These are phyloP conservation scores for Archaeoteleia sp. DNA, from an alignment of 2,888 invertebrate genomes.

Conservation along the genomic window DNA sequence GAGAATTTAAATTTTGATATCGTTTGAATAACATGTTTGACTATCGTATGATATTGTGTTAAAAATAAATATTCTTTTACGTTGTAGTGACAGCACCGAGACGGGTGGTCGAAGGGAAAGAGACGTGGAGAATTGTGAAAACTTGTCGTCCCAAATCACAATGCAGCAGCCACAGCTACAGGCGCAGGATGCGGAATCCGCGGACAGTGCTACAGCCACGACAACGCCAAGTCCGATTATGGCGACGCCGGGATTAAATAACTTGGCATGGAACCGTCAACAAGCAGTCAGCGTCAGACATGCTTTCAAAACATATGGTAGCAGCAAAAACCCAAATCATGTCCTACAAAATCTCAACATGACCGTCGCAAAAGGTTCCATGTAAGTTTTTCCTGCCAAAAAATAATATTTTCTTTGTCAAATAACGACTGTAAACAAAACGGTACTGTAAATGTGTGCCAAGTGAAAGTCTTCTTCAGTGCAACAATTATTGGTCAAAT, in stretches of 20 bases:
- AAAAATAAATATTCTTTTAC: conserved; percentile 46
- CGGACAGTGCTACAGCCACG: conserved; percentile 62
- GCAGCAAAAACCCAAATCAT: conserved; percentile 89
- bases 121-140: conserved; percentile 65
- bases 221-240: conserved; percentile 66
- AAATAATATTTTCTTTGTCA: too few relatives aligned
- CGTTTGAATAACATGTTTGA: too few relatives aligned
- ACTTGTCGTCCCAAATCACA: conserved; percentile 51
- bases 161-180: conserved; percentile 59
- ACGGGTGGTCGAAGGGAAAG: conserved; percentile 69
- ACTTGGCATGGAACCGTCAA: conserved; percentile 79
- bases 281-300: conserved; percentile 91
- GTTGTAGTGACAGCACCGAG: conserved; percentile 73
- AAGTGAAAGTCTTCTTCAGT: too few relatives aligned
- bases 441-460: too few relatives aligned
- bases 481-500: too few relatives aligned
- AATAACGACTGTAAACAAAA: too few relatives aligned
- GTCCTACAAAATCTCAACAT: conserved; percentile 93
- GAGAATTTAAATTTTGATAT: too few relatives aligned
- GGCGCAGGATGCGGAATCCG: conserved; percentile 61
- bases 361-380: conserved; percentile 95
- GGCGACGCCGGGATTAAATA: conserved; percentile 71
- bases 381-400: conserved; percentile 81
- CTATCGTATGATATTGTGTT: too few relatives aligned
- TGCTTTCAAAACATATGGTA: conserved; percentile 93